phyloP scores from a whole-genome alignment of 2,888 invertebrate genomes.

The Pherbina coryleti region DNA sequence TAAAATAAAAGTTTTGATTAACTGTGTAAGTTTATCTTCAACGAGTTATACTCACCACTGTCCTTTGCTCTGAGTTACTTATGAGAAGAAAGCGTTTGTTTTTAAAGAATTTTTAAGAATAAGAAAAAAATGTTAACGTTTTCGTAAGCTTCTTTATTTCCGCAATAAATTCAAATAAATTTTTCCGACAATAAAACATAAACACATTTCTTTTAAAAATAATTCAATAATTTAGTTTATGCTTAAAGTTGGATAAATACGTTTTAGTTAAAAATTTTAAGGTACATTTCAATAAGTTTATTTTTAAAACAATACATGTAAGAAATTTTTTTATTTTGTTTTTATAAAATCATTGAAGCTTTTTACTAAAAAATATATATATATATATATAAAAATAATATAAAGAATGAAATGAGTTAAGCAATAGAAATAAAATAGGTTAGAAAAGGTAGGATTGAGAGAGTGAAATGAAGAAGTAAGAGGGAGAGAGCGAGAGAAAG shows the following conservation, averaged over 20 bases:
- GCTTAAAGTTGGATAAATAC: background rate
- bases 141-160: conserved; percentile 23
- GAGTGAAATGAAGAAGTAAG: background rate
- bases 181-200: conserved; percentile 4
- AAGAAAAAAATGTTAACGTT: background rate
- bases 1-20: too few relatives aligned
- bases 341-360: background rate
- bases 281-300: background rate
- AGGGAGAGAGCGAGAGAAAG: background rate
- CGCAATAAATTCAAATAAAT: conserved; percentile 26
- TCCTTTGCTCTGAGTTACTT: too few relatives aligned
- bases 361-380: background rate
- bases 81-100: too few relatives aligned
- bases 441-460: background rate
- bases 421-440: conserved; percentile 19
- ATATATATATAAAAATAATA: background rate
- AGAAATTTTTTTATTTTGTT: background rate
- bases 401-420: conserved; percentile 36
- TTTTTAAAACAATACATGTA: background rate
- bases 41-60: too few relatives aligned
- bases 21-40: too few relatives aligned
- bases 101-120: background rate
- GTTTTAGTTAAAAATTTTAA: background rate
- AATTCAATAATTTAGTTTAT: background rate
- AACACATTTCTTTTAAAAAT: background rate